Evolutionary conservation across 2,113 vertebrate genomes (phyloP).

Genomic region (Oncorhynchus clarkii): DNA sequence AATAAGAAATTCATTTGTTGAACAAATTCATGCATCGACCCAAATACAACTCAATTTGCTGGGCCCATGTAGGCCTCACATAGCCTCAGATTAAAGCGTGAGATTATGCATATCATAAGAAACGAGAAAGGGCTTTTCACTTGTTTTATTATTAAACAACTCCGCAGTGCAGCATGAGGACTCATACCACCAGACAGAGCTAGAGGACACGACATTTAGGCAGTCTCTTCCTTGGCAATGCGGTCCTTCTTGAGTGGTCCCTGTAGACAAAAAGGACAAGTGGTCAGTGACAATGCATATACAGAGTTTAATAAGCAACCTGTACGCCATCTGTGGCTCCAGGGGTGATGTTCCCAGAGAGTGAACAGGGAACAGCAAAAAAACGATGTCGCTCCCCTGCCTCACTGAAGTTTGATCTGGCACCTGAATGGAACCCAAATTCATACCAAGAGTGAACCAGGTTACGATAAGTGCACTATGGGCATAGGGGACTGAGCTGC

Average conservation of each 20-base stretch:
- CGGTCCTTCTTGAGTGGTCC: conserved; percentile 98
- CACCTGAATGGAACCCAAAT: conserved; percentile 82
- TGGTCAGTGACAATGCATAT: background rate
- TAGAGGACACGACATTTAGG: conserved; percentile 58
- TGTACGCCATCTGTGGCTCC: background rate
- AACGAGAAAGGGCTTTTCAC: background rate
- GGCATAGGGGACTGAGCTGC: too few relatives aligned
- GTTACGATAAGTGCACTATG: conserved; percentile 73
- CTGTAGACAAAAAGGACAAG: conserved; percentile 62
- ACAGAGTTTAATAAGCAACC: background rate
- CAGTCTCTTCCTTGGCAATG: conserved; percentile 88
- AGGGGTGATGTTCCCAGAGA: conserved; percentile 67
- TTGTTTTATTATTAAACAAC: conserved; percentile 65
- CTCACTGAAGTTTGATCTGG: conserved; percentile 69
- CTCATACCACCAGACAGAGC: conserved; percentile 14
- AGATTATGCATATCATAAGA: background rate
- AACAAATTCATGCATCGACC: too few relatives aligned
- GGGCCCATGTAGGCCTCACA: too few relatives aligned
- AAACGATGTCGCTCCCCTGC: conserved; percentile 67
- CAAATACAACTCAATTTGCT: too few relatives aligned
- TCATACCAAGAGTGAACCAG: conserved; percentile 73
- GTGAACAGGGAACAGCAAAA: conserved; percentile 75
- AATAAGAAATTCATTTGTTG: too few relatives aligned
- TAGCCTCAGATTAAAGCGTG: too few relatives aligned
- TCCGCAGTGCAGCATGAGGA: conserved; percentile 41